Evolutionary conservation across 2,888 invertebrate genomes (phyloP).

Genomic region (Tridacna gigas): DNA sequence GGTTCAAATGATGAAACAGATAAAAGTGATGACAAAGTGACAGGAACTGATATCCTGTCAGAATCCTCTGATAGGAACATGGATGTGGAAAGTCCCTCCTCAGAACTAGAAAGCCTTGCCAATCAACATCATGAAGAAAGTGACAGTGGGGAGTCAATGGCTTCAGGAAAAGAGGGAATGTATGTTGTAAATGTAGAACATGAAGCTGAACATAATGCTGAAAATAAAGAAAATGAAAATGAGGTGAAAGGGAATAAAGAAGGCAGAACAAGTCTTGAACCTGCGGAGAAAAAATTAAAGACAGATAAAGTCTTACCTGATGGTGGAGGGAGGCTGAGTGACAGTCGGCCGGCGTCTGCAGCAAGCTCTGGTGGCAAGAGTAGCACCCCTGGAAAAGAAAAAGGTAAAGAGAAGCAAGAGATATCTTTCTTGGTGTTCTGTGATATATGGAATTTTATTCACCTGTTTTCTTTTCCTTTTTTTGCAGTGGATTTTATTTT

Average conservation of each 20-base stretch:
- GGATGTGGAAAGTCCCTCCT: conserved; percentile 61
- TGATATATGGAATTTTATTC: conserved; percentile 1
- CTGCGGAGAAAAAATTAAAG: conserved; percentile 45
- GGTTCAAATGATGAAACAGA: conserved; percentile 45
- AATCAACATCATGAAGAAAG: conserved; percentile 24
- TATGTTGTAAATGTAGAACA: conserved; percentile 44
- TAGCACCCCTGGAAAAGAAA: conserved; percentile 53
- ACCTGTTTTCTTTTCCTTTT: background rate
- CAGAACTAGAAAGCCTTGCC: conserved; percentile 50
- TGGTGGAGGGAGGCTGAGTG: conserved; percentile 55
- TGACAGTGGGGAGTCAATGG: conserved; percentile 49
- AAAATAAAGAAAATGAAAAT: conserved; percentile 20
- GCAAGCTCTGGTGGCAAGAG: conserved; percentile 61
- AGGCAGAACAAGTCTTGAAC: conserved; percentile 29
- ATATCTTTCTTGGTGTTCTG: background rate
- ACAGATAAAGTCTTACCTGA: conserved; percentile 50
- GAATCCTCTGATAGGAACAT: conserved; percentile 26
- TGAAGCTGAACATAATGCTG: background rate
- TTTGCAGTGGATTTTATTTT: background rate
- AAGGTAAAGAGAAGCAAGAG: conserved; percentile 41
- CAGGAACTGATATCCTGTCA: conserved; percentile 3
- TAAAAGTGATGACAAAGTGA: conserved; percentile 17
- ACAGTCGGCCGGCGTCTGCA: conserved; percentile 62
- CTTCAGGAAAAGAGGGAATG: conserved; percentile 47
- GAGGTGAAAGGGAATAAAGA: background rate